phyloP scores from a whole-genome alignment of 2,797 vertebrate species.

The Chelmon rostratus region DNA sequence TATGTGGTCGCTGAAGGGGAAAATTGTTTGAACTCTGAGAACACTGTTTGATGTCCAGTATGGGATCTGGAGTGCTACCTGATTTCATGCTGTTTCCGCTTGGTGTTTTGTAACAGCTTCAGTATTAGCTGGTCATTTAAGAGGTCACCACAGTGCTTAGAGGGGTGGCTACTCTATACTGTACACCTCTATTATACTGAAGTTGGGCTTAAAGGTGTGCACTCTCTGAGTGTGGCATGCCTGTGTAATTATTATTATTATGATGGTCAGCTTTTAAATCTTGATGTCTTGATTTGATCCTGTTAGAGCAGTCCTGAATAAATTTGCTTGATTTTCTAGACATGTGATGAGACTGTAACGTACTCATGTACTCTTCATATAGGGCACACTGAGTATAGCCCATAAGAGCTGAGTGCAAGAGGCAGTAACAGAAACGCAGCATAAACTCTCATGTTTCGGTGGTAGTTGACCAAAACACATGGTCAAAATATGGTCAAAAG shows the following conservation, averaged over 20 bases:
- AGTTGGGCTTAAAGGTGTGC: neutral
- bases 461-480: neutral
- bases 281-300: neutral
- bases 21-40: constrained; percentile 74
- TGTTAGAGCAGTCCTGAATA: neutral
- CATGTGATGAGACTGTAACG: neutral
- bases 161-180: constrained; percentile 1
- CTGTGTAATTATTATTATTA: neutral
- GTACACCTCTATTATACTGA: neutral
- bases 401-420: neutral
- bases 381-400: neutral
- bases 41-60: constrained; percentile 74
- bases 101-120: constrained; percentile 65
- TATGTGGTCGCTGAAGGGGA: constrained; percentile 65
- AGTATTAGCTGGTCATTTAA: constrained; percentile 51
- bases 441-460: neutral
- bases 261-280: neutral
- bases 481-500: neutral
- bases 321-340: neutral
- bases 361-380: neutral
- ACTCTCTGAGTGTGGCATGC: neutral
- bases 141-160: constrained; percentile 27
- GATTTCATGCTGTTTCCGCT: constrained; percentile 72
- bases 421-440: neutral
- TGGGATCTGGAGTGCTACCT: constrained; percentile 67